Conservation (phyloP, 2,888 invertebrate genomes). For the Drosophila nr. perissopoda region DNA sequence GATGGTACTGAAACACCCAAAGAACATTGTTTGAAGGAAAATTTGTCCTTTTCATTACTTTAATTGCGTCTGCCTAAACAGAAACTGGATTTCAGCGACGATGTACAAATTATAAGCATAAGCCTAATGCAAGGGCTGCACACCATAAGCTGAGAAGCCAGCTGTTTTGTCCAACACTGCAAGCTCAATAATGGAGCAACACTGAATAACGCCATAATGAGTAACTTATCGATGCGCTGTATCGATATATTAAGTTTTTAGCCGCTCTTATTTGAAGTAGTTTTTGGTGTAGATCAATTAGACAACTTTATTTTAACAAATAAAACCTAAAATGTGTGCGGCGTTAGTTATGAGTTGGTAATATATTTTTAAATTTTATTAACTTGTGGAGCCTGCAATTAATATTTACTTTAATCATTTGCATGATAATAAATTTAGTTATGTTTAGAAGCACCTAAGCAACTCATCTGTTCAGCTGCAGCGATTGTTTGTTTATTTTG, state of each 20-base stretch:
- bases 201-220: not conserved
- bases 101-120: not conserved
- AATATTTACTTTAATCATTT: constrained; percentile 18
- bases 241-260: constrained; percentile 17
- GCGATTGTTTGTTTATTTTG: constrained; percentile 34
- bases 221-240: not conserved
- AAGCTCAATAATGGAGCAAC: not conserved
- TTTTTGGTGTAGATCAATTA: not conserved
- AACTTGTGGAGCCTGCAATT: not conserved
- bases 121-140: not conserved
- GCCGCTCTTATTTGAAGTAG: constrained; percentile 17
- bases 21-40: not conserved
- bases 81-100: not conserved
- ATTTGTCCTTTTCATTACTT: not conserved
- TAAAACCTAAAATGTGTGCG: not conserved
- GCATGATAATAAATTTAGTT: constrained; percentile 11
- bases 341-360: not conserved
- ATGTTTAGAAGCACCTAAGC: constrained; percentile 12
- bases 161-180: not conserved
- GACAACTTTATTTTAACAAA: not conserved
- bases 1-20: too few relatives aligned
- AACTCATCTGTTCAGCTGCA: constrained; percentile 51
- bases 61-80: accelerated
- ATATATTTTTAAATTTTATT: not conserved
- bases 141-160: not conserved